Base-by-base conservation (phyloP, 1,140 invertebrate species). In the Apis dorsata region DNA sequence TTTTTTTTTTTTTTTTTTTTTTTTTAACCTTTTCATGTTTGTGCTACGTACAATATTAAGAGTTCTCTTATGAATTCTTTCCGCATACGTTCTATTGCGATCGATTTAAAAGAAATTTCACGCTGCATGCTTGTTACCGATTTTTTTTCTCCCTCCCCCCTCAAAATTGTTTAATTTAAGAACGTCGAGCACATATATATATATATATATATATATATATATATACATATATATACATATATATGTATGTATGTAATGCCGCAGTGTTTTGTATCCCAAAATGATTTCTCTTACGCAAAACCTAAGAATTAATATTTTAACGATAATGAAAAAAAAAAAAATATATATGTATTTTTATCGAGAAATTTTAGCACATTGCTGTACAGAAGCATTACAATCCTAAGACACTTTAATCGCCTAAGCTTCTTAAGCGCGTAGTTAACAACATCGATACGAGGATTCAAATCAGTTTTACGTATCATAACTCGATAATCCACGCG, bases 341-440 rank as follows among this genome's bases (percentile, higher is more conserved):
- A 62, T 75, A 21, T 73, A 71, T 63, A 71, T 62, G 68, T 78
- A 76, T 85, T 83, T 87, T 79, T 87, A 85, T 72, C 62, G 63
- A 81, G 5, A 24, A 51, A 63, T 82, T 85, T 24, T 79, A 77
- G 34, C 71, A 68, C 73, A 73, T 62, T 44, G 66, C 34, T 87
- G 72, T 88, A 87, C 71, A 82, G 66, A 80, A 21, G 72, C 63
- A 84, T 73, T 44, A 73, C n/a, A 44, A 78, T 71, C 49, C 65
- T 71, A 83, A 44, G 66, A 70, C 75, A 78, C 21, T 49, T 73
- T 57, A 63, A 71, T 71, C 53, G 75, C 75, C 75, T 83, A 78
- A 79, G 76, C 70, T 80, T 84, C 66, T 73, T 72, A 49, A 70
- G 55, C 75, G 62, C 69, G 70, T 68, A 60, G 70, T 24, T 49